Evolutionary conservation across 2,113 vertebrate species (phyloP), one percentile per base, ranked within the genome.

Genomic region (Regulus satrapa): DNA sequence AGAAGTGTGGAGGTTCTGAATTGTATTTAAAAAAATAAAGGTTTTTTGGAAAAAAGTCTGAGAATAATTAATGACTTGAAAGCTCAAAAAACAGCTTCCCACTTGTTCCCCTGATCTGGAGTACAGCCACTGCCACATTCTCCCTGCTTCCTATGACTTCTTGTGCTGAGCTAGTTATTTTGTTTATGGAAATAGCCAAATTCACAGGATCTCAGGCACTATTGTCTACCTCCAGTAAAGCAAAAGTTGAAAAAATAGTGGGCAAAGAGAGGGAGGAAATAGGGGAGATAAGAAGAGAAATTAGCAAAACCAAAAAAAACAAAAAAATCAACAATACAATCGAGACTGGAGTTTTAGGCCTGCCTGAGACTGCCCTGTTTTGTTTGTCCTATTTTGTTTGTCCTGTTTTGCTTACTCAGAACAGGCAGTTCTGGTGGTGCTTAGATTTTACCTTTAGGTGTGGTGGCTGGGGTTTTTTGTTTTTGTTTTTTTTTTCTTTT

Each of bases 271-370:
- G 31, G 40, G 19, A 19, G 4, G 9, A 31, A 8, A 5, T 25
- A 8, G 9, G 3, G 5, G 4, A 5, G 8, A 10, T 16, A 58
- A 64, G 31, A 26, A 24, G 3, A 5, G 34, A 75, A 34, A 45
- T 7, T 6, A 6, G 2, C 14, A 54, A 67, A 19, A 15, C 29
- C 4, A 25, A 1, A 14, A 51, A 36, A 66, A 9, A 1, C 1
- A 4, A 36, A 66, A 9, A 1, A 1, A 4, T 16, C 9, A 20
- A 31, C 5, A 21, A 59, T 67, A 36, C 28, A 69, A 31, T n/a
- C 1, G 12, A 43, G 25, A 10, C 49, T 18, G 34, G 14, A 29
- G 8, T 46, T 48, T 69, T 69, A 43, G 13, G 7, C 32, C 15
- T 8, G 36, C 4, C 21, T 51, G 72, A 74, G 73, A 16, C 40